Base-by-base conservation (phyloP, 2,113 vertebrate genomes). In the Sinosuthora webbiana region DNA sequence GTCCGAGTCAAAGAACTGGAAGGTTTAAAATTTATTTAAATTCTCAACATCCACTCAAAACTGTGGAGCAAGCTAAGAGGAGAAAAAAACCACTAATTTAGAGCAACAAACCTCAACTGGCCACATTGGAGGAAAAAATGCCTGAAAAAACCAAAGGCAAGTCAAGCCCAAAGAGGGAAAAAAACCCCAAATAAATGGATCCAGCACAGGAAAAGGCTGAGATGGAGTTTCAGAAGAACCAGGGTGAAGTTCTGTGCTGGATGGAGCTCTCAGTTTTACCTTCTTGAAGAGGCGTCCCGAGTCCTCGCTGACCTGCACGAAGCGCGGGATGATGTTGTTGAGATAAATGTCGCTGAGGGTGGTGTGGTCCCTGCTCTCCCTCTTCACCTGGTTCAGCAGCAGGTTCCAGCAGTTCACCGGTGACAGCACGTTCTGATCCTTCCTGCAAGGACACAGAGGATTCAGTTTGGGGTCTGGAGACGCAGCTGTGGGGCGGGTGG, bases 391-490 rank as follows among this genome's bases (percentile, higher is more conserved):
- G 28, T 99, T 98, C 92, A 99, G 98, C 96, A 99, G 97, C 92
- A 99, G 98, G 93, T 99, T 99, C 99, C 99, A 99, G 97, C 99
- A 99, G 93, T 99, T 99, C 90, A 99, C 98, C 0, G 99, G 99
- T 6, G 99, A 99, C 15, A 99, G 97, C 82, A 99, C 98, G 30
- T 98, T 99, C 97, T 99, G 98, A 92, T 99, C 99, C 96, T 99
- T 99, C 98, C 99, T 99, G 63, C 2, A 16, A 28, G 37, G 95
- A 92, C 76, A 39, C 63, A 83, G 27, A 80, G 13, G 59, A 2
- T 4, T 14, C 52, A 0, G 4, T 7, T 6, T 47, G 35, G 1
- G 3, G 2, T 0, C 55, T 35, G 11, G 0, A 11, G 25, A 25
- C 0, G 11, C 28, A 35, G 68, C 52, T 27, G 2, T 0, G 21